Percentiles rank a stretch among this genome's conserved stretches.
phyloP scores from a whole-genome alignment of 2,888 invertebrate species.

The Parelbella ahira region DNA sequence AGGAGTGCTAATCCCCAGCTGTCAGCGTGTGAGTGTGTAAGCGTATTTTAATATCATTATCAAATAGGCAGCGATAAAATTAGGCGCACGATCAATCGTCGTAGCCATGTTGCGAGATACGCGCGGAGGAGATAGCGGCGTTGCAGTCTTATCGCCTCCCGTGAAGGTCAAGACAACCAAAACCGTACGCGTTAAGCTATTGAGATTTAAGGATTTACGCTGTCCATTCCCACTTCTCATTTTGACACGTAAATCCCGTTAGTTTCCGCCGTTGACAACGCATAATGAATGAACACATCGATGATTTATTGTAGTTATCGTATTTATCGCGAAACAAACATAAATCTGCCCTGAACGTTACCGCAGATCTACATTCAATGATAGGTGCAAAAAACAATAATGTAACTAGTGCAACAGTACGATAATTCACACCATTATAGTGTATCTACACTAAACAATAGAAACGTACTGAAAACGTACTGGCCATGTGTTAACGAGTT shows the following conservation, averaged over 20 bases:
- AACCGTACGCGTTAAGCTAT: slow-evolving; percentile 23
- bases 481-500: slow-evolving; percentile 10
- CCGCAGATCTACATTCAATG: slow-evolving; percentile 3
- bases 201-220: slow-evolving; percentile 19
- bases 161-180: slow-evolving; percentile 54
- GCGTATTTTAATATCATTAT: slow-evolving; percentile 72
- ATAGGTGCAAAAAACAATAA: neutral
- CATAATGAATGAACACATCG: slow-evolving; percentile 11
- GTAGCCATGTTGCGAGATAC: slow-evolving; percentile 52
- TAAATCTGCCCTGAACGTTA: too few relatives aligned
- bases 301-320: slow-evolving; percentile 1
- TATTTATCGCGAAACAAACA: neutral
- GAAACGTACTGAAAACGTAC: slow-evolving; percentile 14
- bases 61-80: slow-evolving; percentile 62
- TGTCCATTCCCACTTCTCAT: slow-evolving; percentile 12
- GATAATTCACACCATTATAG: slow-evolving; percentile 14
- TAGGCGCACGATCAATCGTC: slow-evolving; percentile 64
- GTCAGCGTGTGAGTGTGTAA: slow-evolving; percentile 58
- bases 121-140: slow-evolving; percentile 48
- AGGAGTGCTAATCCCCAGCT: slow-evolving; percentile 47
- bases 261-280: slow-evolving; percentile 12
- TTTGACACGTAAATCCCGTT: slow-evolving; percentile 17
- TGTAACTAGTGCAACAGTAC: slow-evolving; percentile 8
- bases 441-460: slow-evolving; percentile 15
- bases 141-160: slow-evolving; percentile 59